Conservation (phyloP, 2,797 vertebrate species). For the Peromyscus aztecus region DNA sequence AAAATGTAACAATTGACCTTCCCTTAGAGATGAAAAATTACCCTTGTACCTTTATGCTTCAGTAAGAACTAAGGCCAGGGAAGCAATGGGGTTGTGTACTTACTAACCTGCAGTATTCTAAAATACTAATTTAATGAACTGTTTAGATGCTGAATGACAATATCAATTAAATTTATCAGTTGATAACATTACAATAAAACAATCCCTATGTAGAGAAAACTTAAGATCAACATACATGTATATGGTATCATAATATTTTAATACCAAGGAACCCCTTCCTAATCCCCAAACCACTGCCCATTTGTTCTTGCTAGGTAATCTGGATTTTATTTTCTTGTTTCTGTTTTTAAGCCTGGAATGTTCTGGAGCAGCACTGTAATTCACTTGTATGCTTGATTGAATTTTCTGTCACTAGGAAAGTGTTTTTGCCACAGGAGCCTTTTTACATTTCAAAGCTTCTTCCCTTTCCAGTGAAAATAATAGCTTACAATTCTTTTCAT, state of each 20-base stretch:
- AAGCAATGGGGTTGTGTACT: slow-evolving; percentile 27
- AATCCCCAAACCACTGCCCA: not conserved
- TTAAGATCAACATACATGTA: not conserved
- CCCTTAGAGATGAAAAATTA: slow-evolving; percentile 29
- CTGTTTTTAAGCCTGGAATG: slow-evolving; percentile 41
- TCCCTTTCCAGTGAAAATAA: slow-evolving; percentile 67
- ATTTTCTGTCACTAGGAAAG: slow-evolving; percentile 45
- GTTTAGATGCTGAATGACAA: slow-evolving; percentile 11
- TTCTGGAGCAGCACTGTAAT: not conserved
- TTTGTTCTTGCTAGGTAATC: slow-evolving; percentile 32
- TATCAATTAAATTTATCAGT: not conserved
- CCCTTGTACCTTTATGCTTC: not conserved
- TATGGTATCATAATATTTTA: not conserved
- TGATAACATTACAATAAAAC: not conserved
- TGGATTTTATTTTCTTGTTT: slow-evolving; percentile 47
- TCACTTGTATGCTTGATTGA: slow-evolving; percentile 48
- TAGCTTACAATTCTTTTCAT: slow-evolving; percentile 68
- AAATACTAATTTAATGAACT: slow-evolving; percentile 26
- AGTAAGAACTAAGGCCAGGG: not conserved
- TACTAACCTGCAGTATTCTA: not conserved
- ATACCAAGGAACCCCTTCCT: not conserved
- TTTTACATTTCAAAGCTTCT: slow-evolving; percentile 77
- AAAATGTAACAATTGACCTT: slow-evolving; percentile 17
- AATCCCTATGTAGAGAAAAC: not conserved
- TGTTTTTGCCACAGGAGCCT: slow-evolving; percentile 60